Base-by-base conservation (phyloP, 1,140 invertebrate genomes). In the Drosophila parabipectinata region DNA sequence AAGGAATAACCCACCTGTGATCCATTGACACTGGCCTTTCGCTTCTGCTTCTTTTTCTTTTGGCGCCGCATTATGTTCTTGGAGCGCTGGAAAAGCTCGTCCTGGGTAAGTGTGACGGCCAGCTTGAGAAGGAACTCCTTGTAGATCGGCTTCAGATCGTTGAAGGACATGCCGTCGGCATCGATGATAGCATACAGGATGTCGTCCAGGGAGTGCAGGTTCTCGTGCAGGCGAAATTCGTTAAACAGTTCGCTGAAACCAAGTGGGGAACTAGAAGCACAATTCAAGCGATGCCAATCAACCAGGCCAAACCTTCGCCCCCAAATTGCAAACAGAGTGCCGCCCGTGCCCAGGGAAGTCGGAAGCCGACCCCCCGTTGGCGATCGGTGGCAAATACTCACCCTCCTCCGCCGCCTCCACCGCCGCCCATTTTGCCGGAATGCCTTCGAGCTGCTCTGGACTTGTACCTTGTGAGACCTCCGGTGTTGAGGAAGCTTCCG, bases 131-230 rank as follows among this genome's bases (percentile, higher is more conserved):
- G 92, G 82, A 98, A 97, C 92, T 98, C 97, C 92, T 97, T 97
- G 90, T 98, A 97, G 39, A 97, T 95, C 3, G 97, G 97, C 91
- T 97, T 97, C 50, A 98, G 92, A 76, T 97, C 96, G 92, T 97
- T 98, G 92, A 97, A 98, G 18, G 96, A 97, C 96, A 98, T 98
- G 51, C 97, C 97, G 89, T 97, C 96, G 1, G 96, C 95, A 92
- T 97, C 96, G 66, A 98, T 97, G 77, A 98, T 97, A 72, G 95
- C 95, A 74, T 95, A 95, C 12, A 98, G 93, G 57, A 98, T 97
- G 82, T 97, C 96, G 91, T 98, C 97, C 91, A 97, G 95, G 54
- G 95, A 97, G 81, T 96, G 95, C 24, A 97, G 93, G 72, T 97
- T 97, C 92, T 97, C 96, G 92, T 97, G 96, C 68, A 96, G 94